Conservation (phyloP, 2,888 invertebrate genomes). For the Tryphoninae sp. region DNA sequence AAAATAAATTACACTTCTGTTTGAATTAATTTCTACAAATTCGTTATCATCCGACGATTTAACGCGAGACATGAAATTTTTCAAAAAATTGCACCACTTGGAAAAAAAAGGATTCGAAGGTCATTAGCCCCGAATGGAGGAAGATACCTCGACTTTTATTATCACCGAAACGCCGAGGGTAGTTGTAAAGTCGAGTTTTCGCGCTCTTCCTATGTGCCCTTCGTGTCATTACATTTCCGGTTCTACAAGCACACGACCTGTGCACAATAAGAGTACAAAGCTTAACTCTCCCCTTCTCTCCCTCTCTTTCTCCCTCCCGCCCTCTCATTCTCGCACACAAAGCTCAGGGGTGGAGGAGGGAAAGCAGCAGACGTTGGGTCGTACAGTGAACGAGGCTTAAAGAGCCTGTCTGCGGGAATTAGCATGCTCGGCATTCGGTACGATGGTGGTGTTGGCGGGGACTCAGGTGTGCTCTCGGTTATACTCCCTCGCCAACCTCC, state of each 20-base stretch:
- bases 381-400: constrained; percentile 68
- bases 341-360: background rate
- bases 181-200: constrained; percentile 30
- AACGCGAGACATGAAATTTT: background rate
- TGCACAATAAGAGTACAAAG: constrained; percentile 40
- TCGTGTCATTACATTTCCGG: constrained; percentile 52
- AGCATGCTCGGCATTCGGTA: constrained; percentile 70
- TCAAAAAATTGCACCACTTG: background rate
- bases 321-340: background rate
- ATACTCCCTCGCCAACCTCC: constrained; percentile 62
- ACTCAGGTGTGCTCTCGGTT: constrained; percentile 74
- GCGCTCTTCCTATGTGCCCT: constrained; percentile 15
- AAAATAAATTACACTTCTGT: background rate
- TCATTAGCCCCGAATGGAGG: constrained; percentile 4
- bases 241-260: constrained; percentile 3
- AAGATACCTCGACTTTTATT: background rate
- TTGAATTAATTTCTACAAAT: background rate
- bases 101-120: background rate
- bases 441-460: constrained; percentile 51
- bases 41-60: background rate
- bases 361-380: constrained; percentile 35
- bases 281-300: background rate
- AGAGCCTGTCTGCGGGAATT: constrained; percentile 74
- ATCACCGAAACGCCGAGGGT: background rate
- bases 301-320: too few relatives aligned